A percentile compares a stretch with the other conserved stretches of the same genome.
These are phyloP conservation scores for Cranoglanis bouderius DNA, from an alignment of 2,113 vertebrate genomes.

Conservation along the genomic window DNA sequence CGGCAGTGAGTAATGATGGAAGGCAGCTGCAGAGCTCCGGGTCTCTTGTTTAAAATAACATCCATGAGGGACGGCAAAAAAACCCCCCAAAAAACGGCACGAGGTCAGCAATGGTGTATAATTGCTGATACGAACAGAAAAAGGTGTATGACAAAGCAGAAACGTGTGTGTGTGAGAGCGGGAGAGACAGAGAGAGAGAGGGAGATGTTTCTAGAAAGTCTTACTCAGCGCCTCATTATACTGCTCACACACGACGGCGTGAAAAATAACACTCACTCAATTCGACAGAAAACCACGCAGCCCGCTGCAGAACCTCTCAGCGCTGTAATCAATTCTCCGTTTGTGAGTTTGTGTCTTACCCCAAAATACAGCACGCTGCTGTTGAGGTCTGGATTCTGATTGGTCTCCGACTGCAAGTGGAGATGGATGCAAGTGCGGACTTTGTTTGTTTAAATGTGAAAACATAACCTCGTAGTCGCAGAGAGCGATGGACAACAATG, in stretches of 20 bases:
- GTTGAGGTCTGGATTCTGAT: too few species aligned
- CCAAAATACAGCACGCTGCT: too few species aligned
- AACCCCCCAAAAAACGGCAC: not conserved
- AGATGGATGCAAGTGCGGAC: too few species aligned
- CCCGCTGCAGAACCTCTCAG: too few species aligned
- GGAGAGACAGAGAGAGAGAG: not conserved
- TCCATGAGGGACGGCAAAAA: not conserved
- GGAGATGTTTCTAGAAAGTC: constrained; percentile 4
- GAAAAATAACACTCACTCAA: not conserved
- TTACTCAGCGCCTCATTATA: constrained; percentile 20
- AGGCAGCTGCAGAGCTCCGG: not conserved
- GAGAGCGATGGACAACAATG: too few species aligned
- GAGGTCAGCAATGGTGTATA: constrained; percentile 11
- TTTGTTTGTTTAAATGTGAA: too few species aligned
- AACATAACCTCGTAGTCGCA: too few species aligned
- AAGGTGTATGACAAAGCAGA: constrained; percentile 14
- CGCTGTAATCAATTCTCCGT: too few species aligned
- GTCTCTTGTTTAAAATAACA: constrained; percentile 14
- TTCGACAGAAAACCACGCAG: not conserved
- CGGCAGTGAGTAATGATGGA: not conserved
- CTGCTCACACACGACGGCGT: not conserved
- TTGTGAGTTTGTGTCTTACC: too few species aligned
- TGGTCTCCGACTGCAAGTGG: too few species aligned
- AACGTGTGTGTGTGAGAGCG: not conserved
- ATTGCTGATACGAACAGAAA: constrained; percentile 20